Evolutionary conservation across 2,113 vertebrate genomes (phyloP).

Genomic region (Todiramphus chloris): DNA sequence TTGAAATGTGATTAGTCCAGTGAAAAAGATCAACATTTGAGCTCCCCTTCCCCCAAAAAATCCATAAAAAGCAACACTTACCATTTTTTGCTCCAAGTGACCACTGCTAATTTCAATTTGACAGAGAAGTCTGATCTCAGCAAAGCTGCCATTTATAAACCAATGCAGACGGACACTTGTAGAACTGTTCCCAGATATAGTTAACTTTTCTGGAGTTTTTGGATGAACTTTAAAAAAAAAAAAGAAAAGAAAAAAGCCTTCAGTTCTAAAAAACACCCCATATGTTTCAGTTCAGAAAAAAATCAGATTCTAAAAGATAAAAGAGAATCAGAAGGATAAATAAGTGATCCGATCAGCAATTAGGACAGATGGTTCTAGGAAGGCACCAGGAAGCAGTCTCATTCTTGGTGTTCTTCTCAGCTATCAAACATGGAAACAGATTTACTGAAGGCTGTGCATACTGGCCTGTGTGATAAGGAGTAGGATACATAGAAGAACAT

Average conservation of each 20-base stretch:
- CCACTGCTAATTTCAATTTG: slow-evolving; percentile 65
- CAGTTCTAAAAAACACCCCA: not conserved
- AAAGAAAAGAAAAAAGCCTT: not conserved
- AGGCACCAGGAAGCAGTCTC: not conserved
- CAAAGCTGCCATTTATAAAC: slow-evolving; percentile 72
- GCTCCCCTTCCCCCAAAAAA: not conserved
- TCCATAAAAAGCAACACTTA: slow-evolving; percentile 53
- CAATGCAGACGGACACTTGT: slow-evolving; percentile 59
- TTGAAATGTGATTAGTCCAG: not conserved
- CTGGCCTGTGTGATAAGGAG: not conserved
- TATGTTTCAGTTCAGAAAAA: not conserved
- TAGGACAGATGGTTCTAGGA: not conserved
- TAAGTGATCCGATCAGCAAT: not conserved
- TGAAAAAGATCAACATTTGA: not conserved
- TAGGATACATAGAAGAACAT: not conserved
- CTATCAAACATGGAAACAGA: not conserved
- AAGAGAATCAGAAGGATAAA: not conserved
- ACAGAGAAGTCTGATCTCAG: slow-evolving; percentile 71
- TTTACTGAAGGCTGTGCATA: not conserved
- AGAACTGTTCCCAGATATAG: slow-evolving; percentile 51
- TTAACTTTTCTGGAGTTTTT: slow-evolving; percentile 63
- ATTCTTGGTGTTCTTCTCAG: not conserved
- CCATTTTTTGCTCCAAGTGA: slow-evolving; percentile 49
- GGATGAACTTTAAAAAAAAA: slow-evolving; percentile 67
- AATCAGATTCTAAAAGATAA: not conserved